phyloP scores from a whole-genome alignment of 2,888 invertebrate genomes.

The Furcula furcula region DNA sequence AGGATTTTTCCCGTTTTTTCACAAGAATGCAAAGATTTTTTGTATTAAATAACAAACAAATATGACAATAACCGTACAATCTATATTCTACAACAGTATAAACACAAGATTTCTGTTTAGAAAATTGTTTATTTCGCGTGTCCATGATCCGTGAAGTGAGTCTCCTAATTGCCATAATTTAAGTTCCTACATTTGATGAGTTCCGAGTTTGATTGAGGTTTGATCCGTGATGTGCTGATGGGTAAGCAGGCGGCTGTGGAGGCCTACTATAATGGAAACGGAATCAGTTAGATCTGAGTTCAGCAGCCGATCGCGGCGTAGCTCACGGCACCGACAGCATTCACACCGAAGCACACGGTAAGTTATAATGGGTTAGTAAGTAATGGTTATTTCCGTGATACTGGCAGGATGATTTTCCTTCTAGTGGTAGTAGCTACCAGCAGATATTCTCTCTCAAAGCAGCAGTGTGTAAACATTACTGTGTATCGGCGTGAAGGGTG shows the following conservation, averaged over 20 bases:
- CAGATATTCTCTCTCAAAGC: too few species aligned
- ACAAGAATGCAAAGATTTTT: conserved; percentile 59
- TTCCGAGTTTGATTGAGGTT: conserved; percentile 50
- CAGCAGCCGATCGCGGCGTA: conserved; percentile 90
- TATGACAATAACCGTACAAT: conserved; percentile 8
- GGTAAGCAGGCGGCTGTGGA: conserved; percentile 43
- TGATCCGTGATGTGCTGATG: conserved; percentile 54
- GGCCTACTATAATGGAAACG: conserved; percentile 88
- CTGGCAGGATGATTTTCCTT: background rate
- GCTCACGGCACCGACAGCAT: conserved; percentile 83
- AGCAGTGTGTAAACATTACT: too few species aligned
- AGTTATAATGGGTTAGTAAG: conserved; percentile 29
- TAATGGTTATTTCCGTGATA: background rate
- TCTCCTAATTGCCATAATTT: conserved; percentile 69
- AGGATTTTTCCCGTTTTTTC: conserved; percentile 48
- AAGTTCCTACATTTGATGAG: conserved; percentile 41
- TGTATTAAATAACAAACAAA: conserved; percentile 17
- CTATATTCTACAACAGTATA: conserved; percentile 11
- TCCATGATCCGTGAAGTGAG: conserved; percentile 56
- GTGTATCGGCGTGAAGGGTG: too few species aligned
- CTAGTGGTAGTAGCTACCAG: too few species aligned
- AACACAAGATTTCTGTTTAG: conserved; percentile 26
- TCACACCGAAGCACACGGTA: conserved; percentile 86
- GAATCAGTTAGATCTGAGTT: conserved; percentile 96
- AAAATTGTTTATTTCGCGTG: conserved; percentile 37